Evolutionary conservation across 64 coral and sea anemone genomes (phyloP), one percentile per base, ranked within the genome.

Genomic region (Pachyseris speciosa): DNA sequence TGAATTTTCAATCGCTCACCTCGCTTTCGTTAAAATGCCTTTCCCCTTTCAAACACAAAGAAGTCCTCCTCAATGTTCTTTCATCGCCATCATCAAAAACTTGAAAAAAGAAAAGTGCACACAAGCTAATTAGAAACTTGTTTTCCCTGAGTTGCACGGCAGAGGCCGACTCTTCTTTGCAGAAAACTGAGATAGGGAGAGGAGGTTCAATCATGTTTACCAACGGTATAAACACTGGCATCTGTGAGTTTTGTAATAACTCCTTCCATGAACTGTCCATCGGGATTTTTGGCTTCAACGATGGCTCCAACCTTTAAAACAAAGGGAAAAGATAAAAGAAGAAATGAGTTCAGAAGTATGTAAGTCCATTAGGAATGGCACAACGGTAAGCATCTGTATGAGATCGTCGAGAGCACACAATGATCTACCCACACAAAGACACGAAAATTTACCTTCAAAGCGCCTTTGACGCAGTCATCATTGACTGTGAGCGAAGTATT

Each of bases 11-110:
- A 51, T 53, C 6, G 42, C 77, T 67, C 33, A 97, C 95, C 73
- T 99, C 97, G 34, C 97, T 99, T 64, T 93, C 97, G 63, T 99
- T 99, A 66, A 99, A 99, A 80, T 99, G 97, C 63, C 94, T 89
- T 78, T 86, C 97, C 9, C 97, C 97, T 58, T 99, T 99, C 19
- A 99, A 75, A 74, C 97, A 99, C 32, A 99, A 43, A 68, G 97
- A 99, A 66, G 97, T 93, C 64, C 97, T 89, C 19, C 94, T 89
- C 31, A 99, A 87, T 5, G 97, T 99, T 64, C 97, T 92, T 78
- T 99, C 97, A 66, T 99, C 97, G 37, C 97, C 97, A 95, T 99
- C 97, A 90, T 99, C 97, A 74, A 99, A 99, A 33, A 99, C 97
- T 98, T 74, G 40, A 45, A 41, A 86, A n/a, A 60, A 55, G 75